Evolutionary conservation across 2,888 invertebrate species (phyloP), one percentile per base, ranked within the genome.

Genomic region (Morpho deidamia): DNA sequence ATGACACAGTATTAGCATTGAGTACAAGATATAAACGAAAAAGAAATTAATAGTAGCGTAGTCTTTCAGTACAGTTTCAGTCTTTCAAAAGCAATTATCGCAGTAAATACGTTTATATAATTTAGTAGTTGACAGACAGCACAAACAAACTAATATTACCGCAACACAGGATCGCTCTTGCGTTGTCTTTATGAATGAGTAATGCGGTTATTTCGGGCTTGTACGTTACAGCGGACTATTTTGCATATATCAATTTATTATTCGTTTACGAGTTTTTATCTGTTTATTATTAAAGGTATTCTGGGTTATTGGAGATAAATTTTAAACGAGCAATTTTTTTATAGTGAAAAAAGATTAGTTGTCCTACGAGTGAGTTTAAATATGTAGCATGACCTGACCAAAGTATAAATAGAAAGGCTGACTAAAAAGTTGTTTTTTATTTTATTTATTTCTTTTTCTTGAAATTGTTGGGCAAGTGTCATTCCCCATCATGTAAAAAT

Each of bases 131-230:
- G 55, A 55, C 51, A 53, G 55, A 57, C 55, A 54, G 50, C 53
- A 55, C 47, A 55, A 60, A 50, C 56, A 52, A 56, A 59, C 59
- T 57, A 62, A 63, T 62, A 63, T 56, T 50, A 55, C 51, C 59
- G 44, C 58, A 57, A 61, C 63, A 62, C 50, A 48, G 59, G 54
- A 63, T 63, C 54, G 62, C 64, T 61, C 61, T 63, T 55, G 56
- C 60, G 61, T 57, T 55, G 53, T 63, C 62, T 65, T 60, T 60
- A 64, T 67, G 67, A 70, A 71, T 72, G 61, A 67, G 61, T 69
- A 67, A 70, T 67, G 63, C 55, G 61, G 62, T 65, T 70, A 70
- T 69, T 69, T 64, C 64, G 60, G 63, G 66, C 59, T 59, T 56
- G 65, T 55, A 61, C 60, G 60, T 61, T 59, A 53, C 59, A 62